Percentiles rank a stretch among this genome's conserved stretches.
Conservation (phyloP, 2,888 invertebrate genomes). For the Bembecia ichneumoniformis region DNA sequence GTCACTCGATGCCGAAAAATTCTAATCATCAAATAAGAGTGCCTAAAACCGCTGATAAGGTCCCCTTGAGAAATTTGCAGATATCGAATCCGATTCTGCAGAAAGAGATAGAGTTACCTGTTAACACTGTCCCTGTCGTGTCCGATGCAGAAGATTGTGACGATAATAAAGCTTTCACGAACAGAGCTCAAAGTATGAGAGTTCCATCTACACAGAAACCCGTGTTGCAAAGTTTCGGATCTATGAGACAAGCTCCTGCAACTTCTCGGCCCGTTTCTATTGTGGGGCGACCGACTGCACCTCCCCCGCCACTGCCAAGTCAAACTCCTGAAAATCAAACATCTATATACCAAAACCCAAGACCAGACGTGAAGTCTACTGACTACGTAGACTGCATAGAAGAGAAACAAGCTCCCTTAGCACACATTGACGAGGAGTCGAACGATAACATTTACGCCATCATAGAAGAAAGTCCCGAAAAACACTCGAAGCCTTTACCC, state of each 20-base stretch:
- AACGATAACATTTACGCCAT: slow-evolving; percentile 89
- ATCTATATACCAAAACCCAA: slow-evolving; percentile 74
- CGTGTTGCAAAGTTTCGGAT: slow-evolving; percentile 82
- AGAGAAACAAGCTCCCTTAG: slow-evolving; percentile 73
- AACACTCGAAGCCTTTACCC: slow-evolving; percentile 46
- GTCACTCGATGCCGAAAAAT: slow-evolving; percentile 73
- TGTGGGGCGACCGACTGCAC: slow-evolving; percentile 80
- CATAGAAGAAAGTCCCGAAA: slow-evolving; percentile 83
- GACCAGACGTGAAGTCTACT: slow-evolving; percentile 40
- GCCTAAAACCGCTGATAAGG: slow-evolving; percentile 78
- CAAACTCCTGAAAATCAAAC: slow-evolving; percentile 20
- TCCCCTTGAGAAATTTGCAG: slow-evolving; percentile 79
- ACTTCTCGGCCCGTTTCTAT: slow-evolving; percentile 82
- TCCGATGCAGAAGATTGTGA: slow-evolving; percentile 66
- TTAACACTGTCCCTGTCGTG: slow-evolving; percentile 74
- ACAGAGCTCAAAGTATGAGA: slow-evolving; percentile 88
- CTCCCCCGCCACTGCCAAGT: slow-evolving; percentile 80
- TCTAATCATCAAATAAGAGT: slow-evolving; percentile 73
- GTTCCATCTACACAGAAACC: slow-evolving; percentile 72
- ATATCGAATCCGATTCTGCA: slow-evolving; percentile 89
- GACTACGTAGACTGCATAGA: slow-evolving; percentile 88
- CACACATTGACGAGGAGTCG: slow-evolving; percentile 76
- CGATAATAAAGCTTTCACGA: slow-evolving; percentile 73
- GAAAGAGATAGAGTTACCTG: slow-evolving; percentile 74
- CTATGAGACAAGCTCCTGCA: slow-evolving; percentile 81